These are phyloP conservation scores for Zaprionus capensis DNA, from an alignment of 1,140 invertebrate species.

Conservation along the genomic window DNA sequence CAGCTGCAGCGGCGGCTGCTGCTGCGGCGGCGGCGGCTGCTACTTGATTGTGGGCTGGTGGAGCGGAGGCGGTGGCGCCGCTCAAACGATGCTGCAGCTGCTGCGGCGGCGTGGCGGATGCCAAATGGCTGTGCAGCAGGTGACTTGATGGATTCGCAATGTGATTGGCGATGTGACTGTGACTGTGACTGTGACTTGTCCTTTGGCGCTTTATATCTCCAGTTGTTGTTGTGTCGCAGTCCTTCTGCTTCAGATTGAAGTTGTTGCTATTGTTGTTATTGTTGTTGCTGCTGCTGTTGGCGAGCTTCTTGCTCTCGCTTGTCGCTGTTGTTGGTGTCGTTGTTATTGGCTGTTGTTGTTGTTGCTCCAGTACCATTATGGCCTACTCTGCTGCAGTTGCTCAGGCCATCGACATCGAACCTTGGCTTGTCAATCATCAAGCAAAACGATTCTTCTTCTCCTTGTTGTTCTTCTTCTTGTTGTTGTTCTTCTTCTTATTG, in stretches of 20 bases:
- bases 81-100: constrained; percentile 37
- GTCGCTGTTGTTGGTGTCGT: constrained; percentile 31
- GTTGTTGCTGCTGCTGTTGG: constrained; percentile 27
- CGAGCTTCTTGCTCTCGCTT: constrained; percentile 61
- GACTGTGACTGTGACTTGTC: constrained; percentile 30
- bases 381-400: constrained; percentile 39
- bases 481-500: too few species aligned
- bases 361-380: constrained; percentile 82
- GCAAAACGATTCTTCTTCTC: too few species aligned
- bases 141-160: constrained; percentile 3
- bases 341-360: constrained; percentile 42
- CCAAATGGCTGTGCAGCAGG: constrained; percentile 36
- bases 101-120: constrained; percentile 38
- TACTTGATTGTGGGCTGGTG: too few species aligned
- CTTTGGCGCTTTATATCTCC: constrained; percentile 34
- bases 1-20: constrained; percentile 7
- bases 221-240: constrained; percentile 24
- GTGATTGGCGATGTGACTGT: constrained; percentile 28
- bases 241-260: constrained; percentile 49
- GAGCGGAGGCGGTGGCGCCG: constrained; percentile 24
- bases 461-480: too few species aligned
- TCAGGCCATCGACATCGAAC: constrained; percentile 46
- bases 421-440: constrained; percentile 8
- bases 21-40: constrained; percentile 9
- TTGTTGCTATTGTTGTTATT: constrained; percentile 24